Base-by-base conservation (phyloP, 2,113 vertebrate species). In the Odontesthes bonariensis region DNA sequence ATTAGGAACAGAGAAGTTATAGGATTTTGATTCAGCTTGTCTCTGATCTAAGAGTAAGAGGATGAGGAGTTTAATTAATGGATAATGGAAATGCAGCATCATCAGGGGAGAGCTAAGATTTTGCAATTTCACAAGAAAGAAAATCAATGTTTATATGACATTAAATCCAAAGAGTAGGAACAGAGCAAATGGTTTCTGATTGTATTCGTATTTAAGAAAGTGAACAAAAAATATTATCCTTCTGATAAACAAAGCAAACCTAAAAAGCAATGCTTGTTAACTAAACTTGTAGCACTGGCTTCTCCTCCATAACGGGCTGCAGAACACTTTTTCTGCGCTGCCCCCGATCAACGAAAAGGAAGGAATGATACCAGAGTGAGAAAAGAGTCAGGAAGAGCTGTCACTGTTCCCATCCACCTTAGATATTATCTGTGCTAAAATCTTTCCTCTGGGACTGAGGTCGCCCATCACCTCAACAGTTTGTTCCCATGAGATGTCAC, bases 321-420 rank as follows among this genome's bases (percentile, higher is more conserved):
- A 70, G 53, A 81, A 62, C 63, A 56, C 60, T 80, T 83, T 65
- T 77, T 81, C 27, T 82, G 63, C 51, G 61, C 71, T 89, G 14
- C 61, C 62, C 75, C 66, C 60, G 12, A 83, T 85, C 84, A 88
- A 22, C 63, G 38, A 70, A 80, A 78, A 86, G 83, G 86, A 88
- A 86, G 69, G 82, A 88, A 77, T 65, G 68, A 89, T 75, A 67
- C 77, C 66, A 14, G 58, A 83, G 87, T 80, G 82, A 88, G 84
- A 83, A 89, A 84, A 85, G 79, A 89, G 87, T 89, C 90, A 89
- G 83, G 87, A 89, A 77, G 81, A 86, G 81, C 80, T 86, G 90
- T 92, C 89, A 88, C 81, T 69, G 33, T 79, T 61, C 68, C 75
- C 70, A 64, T 89, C 80, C 69, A 73, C 69, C 80, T 65, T 20